Percentiles rank a stretch among this genome's conserved stretches.
Conservation (phyloP, 92 coral and sea anemone species). For the Phenganax stokvisi region DNA sequence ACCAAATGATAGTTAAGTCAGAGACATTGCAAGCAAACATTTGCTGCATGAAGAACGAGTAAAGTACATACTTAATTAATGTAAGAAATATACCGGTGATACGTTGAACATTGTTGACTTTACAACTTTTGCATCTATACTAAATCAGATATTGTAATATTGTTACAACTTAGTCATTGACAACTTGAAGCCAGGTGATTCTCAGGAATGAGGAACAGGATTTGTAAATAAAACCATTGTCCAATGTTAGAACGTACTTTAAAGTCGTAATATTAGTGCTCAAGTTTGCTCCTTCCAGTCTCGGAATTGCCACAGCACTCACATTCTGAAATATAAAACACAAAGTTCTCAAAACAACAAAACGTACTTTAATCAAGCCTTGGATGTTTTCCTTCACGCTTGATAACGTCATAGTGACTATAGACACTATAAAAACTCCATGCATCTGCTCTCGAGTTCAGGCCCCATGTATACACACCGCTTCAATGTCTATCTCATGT, state of each 20-base stretch:
- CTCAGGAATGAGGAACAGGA: neutral
- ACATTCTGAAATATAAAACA: conserved; percentile 21
- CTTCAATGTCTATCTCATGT: neutral
- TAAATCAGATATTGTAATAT: neutral
- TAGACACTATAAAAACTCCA: neutral
- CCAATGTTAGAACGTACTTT: conserved; percentile 12
- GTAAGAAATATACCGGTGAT: conserved; percentile 13
- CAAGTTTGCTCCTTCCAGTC: conserved; percentile 20
- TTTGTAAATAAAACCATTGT: neutral
- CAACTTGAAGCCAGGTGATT: too few relatives aligned
- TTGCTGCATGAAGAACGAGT: neutral
- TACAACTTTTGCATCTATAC: conserved; percentile 11
- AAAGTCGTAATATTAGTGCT: neutral
- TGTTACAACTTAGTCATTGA: neutral
- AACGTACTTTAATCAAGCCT: neutral
- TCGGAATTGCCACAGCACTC: conserved; percentile 27
- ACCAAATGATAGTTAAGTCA: neutral
- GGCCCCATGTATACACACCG: neutral
- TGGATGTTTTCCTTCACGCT: neutral
- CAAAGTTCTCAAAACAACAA: neutral
- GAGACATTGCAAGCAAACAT: neutral
- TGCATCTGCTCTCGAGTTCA: too few relatives aligned
- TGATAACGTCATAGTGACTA: neutral
- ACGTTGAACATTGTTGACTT: neutral
- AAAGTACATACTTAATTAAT: neutral